Base-by-base conservation (phyloP, 2,113 vertebrate genomes). In the Pelvicachromis taeniatus region DNA sequence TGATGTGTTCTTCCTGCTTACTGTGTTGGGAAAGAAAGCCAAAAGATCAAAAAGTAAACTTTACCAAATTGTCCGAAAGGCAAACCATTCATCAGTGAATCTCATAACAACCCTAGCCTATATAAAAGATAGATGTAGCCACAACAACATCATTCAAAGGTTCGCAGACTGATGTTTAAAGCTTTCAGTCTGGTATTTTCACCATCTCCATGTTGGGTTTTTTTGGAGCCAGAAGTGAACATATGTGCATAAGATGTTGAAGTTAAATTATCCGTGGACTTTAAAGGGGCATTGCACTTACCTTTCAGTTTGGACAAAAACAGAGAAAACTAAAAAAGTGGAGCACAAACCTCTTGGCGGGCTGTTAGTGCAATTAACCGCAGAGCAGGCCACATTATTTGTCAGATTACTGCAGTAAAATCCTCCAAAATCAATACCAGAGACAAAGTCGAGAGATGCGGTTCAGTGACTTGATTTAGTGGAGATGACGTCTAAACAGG, bases 141-240 rank as follows among this genome's bases (percentile, higher is more conserved):
- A 50, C 68, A 19, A 75, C 50, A 23, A 50, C 70, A 52, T 52
- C 23, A 75, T 50, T 29, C 42, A 75, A 75, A 75, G 23, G 2
- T 50, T 75, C 14, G 9, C 2, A 4, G 6, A 42, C 23, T 50
- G 42, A 12, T 75, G 16, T 75, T 50, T 75, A 52, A 75, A 52
- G 42, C 42, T 73, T 48, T 73, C 4, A 50, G 42, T 50, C 68
- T 50, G n/a, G 9, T 42, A n/a, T n/a, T n/a, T 50, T 75, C 23
- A 75, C 42, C 42, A 50, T 31, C 2, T 31, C 70, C 4, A 2
- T 75, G 11, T 75, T 73, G 23, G 23, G 1, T 0, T 0, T 11
- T 50, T 48, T 73, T 73, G 45, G 63, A 70, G 38, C 38, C 14
- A 70, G 65, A 48, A 4, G 65, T 29, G 40, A 70, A 48, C 14